phyloP scores from a whole-genome alignment of 2,888 invertebrate genomes.

The Thysanoteuthis rhombus region DNA sequence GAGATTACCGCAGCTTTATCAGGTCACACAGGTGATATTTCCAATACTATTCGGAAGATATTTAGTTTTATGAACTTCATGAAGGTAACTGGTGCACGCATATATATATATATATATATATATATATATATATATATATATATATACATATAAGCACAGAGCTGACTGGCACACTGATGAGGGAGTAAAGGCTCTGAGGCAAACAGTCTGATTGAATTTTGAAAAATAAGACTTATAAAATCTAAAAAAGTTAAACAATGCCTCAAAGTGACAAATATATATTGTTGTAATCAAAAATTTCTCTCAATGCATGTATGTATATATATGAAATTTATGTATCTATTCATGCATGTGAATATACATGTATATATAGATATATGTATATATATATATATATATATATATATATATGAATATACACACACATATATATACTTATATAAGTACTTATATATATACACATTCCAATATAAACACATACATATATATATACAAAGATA shows the following conservation, averaged over 20 bases:
- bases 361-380: not conserved
- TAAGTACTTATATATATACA: not conserved
- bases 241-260: not conserved
- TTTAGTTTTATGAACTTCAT: too few relatives aligned
- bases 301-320: too few relatives aligned
- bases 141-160: too few relatives aligned
- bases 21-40: constrained; percentile 12
- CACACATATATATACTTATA: not conserved
- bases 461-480: too few relatives aligned
- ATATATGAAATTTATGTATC: too few relatives aligned
- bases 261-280: not conserved
- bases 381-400: not conserved
- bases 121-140: too few relatives aligned
- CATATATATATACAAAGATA: too few relatives aligned
- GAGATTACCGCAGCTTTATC: not conserved
- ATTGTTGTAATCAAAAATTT: not conserved
- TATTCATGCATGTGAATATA: too few relatives aligned
- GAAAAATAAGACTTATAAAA: not conserved
- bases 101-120: too few relatives aligned
- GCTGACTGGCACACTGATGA: not conserved
- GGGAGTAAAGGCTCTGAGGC: not conserved
- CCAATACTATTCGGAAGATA: not conserved
- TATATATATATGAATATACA: not conserved
- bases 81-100: too few relatives aligned
- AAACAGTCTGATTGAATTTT: not conserved